A percentile compares a stretch with the other conserved stretches of the same genome.
phyloP scores from a whole-genome alignment of 2,888 invertebrate genomes.

The Syrista parreyssii region DNA sequence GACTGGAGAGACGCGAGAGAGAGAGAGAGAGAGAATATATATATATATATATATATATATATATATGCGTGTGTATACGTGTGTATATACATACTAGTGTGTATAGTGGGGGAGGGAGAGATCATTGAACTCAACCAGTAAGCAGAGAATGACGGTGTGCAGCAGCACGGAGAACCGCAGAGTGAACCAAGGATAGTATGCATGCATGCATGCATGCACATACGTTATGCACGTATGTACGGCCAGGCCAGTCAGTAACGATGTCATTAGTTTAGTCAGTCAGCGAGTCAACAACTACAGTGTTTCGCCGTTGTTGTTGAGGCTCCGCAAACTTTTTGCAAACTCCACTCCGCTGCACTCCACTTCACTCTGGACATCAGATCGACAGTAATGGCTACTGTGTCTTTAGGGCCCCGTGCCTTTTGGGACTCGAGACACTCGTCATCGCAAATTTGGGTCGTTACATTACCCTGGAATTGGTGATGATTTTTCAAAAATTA shows the following conservation, averaged over 20 bases:
- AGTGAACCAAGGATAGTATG: background rate
- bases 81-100: background rate
- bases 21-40: conserved; percentile 3
- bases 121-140: conserved; percentile 55
- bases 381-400: background rate
- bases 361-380: background rate
- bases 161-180: conserved; percentile 14
- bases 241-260: conserved; percentile 61
- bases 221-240: conserved; percentile 37
- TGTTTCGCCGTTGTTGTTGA: conserved; percentile 40
- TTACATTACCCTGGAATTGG: background rate
- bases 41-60: no score
- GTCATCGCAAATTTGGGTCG: background rate
- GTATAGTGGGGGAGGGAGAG: conserved; percentile 35
- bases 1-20: conserved; percentile 6
- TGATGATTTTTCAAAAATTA: background rate
- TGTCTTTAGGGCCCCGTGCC: background rate
- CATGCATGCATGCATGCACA: background rate
- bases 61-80: background rate
- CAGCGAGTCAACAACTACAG: conserved; percentile 61
- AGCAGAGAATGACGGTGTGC: conserved; percentile 36
- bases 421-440: background rate
- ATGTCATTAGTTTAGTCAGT: conserved; percentile 64
- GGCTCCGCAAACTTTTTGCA: background rate
- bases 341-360: background rate